A percentile compares a stretch with the other conserved stretches of the same genome.
phyloP scores from a whole-genome alignment of 2,113 vertebrate genomes.

The Vidua chalybeata region DNA sequence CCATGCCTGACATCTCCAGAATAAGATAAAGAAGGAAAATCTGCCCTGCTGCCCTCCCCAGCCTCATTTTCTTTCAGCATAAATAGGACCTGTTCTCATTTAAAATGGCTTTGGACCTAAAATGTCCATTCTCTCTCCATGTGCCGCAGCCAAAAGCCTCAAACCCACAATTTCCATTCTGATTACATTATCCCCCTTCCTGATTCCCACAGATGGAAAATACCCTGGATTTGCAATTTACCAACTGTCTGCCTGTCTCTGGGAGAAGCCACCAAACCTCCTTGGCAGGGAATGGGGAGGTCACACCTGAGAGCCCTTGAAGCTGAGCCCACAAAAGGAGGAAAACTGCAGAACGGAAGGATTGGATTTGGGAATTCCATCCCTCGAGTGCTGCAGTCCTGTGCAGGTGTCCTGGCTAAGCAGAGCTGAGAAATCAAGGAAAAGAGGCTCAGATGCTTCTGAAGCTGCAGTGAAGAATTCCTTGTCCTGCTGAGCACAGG shows the following conservation, averaged over 20 bases:
- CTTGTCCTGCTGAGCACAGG: background rate
- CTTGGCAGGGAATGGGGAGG: background rate
- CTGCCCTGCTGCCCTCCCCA: background rate
- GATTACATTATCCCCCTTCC: background rate
- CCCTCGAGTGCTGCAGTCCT: background rate
- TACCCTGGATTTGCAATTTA: background rate
- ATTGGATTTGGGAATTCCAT: background rate
- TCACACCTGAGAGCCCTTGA: background rate
- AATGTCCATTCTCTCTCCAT: background rate
- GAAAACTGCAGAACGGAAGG: background rate
- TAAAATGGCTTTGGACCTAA: background rate
- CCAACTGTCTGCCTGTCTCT: background rate
- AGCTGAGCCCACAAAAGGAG: background rate
- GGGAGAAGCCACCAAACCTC: background rate
- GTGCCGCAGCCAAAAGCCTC: background rate
- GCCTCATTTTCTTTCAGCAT: background rate
- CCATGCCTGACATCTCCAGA: background rate
- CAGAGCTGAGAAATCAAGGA: background rate
- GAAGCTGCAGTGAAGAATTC: background rate
- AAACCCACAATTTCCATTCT: background rate
- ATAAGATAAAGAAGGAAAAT: background rate
- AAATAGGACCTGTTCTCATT: background rate
- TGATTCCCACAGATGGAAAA: background rate
- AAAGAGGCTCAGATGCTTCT: background rate
- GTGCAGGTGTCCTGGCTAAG: background rate